Base-by-base conservation (phyloP, 1,140 invertebrate genomes). In the Drosophila kohkoa region DNA sequence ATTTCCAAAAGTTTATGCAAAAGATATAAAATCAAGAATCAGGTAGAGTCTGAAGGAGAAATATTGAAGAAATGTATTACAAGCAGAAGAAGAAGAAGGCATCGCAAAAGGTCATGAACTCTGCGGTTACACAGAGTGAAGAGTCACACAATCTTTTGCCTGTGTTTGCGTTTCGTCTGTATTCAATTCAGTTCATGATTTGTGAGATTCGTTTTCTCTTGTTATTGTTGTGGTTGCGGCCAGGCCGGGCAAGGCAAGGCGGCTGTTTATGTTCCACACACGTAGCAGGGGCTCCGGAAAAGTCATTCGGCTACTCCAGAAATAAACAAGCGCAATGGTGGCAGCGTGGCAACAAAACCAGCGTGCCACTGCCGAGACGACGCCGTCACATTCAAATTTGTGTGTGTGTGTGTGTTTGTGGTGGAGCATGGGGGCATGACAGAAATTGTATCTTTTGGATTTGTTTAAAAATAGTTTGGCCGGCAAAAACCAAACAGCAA, bases 271-370 rank as follows among this genome's bases (percentile, higher is more conserved):
- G 80, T 79, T 88, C 80, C 79, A 75, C 82, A 88, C 82, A 82
- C 80, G 80, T 74, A 71, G 75, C 81, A 62, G 57, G 65, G 81
- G 74, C 59, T 77, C 82, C 82, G 82, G 82, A 87, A 87, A 87
- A 87, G 80, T 87, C 83, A 87, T 87, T 87, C 83, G 82, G 63
- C 83, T 88, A 88, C 80, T 87, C 83, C 82, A 88, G 82, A 87
- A 87, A 87, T 87, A 87, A 87, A 87, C 83, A 81, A 80, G 74
- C 32, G 59, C 32, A 20, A 38, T 20, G 32, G 52, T 75, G 59
- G 51, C 72, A 70, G 45, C 59, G 67, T 69, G 65, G 75, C 71
- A 77, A 83, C 60, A 52, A 55, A 35, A 10, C 10, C 43, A 62
- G 46, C 58, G 57, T 35, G 35, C 16, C 60, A 16, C 32, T 48